Conservation (phyloP, 2,888 invertebrate species). For the Drosophila quinaria region DNA sequence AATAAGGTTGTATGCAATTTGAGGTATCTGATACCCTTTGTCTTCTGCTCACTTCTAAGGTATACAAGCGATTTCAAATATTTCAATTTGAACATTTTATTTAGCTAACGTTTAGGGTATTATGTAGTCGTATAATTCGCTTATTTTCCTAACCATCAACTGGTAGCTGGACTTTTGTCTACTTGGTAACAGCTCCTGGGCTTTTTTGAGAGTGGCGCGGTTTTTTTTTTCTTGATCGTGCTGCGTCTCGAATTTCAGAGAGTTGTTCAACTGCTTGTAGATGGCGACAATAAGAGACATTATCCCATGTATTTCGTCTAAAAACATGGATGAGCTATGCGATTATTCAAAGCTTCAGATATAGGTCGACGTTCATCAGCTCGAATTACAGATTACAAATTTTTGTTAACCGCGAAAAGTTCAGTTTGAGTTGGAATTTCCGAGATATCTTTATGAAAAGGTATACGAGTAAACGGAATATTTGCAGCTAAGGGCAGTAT, state of each 20-base stretch:
- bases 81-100: background rate
- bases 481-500: background rate
- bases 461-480: background rate
- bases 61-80: slow-evolving; percentile 6
- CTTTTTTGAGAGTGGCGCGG: slow-evolving; percentile 27
- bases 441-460: background rate
- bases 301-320: slow-evolving; percentile 31
- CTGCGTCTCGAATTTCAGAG: slow-evolving; percentile 64
- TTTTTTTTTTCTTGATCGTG: slow-evolving; percentile 46
- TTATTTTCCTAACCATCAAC: slow-evolving; percentile 21
- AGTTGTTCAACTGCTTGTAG: slow-evolving; percentile 42
- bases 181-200: slow-evolving; percentile 49
- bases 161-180: slow-evolving; percentile 22
- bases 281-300: slow-evolving; percentile 63
- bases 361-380: slow-evolving; percentile 11
- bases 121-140: slow-evolving; percentile 18
- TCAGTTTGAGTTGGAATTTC: background rate
- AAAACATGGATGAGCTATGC: slow-evolving; percentile 34
- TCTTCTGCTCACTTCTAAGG: slow-evolving; percentile 3
- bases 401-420: background rate
- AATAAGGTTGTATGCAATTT: slow-evolving; percentile 41
- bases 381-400: slow-evolving; percentile 19
- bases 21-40: slow-evolving; percentile 21
- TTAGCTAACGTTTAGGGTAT: slow-evolving; percentile 31
- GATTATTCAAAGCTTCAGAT: slow-evolving; percentile 16